A percentile compares a stretch with the other conserved stretches of the same genome.
phyloP scores from a whole-genome alignment of 2,888 invertebrate genomes.

The Drosophila lacicola region DNA sequence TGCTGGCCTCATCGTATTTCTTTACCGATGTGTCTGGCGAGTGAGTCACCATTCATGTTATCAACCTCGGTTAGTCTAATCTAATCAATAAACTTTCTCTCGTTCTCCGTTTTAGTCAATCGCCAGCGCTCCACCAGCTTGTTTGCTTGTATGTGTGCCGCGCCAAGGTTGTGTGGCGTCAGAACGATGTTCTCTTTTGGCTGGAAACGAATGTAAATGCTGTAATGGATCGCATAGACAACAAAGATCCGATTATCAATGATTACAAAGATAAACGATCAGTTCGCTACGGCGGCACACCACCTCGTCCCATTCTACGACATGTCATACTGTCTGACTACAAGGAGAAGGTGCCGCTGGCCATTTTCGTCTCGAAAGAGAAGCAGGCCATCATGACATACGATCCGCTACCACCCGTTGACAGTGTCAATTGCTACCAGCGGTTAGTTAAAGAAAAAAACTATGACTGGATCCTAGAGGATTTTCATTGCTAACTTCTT shows the following conservation, averaged over 20 bases:
- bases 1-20: slow-evolving; percentile 86
- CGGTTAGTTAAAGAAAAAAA: slow-evolving; percentile 78
- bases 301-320: slow-evolving; percentile 83
- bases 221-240: slow-evolving; percentile 88
- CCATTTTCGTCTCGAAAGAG: slow-evolving; percentile 83
- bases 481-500: background rate
- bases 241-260: slow-evolving; percentile 87
- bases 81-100: slow-evolving; percentile 20
- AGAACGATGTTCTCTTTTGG: slow-evolving; percentile 90
- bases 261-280: slow-evolving; percentile 87
- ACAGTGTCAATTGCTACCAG: slow-evolving; percentile 90
- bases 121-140: slow-evolving; percentile 89
- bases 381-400: slow-evolving; percentile 88
- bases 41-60: slow-evolving; percentile 53
- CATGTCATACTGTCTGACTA: slow-evolving; percentile 85
- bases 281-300: slow-evolving; percentile 78
- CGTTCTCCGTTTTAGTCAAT: slow-evolving; percentile 84
- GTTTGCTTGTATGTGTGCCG: slow-evolving; percentile 90
- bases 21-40: slow-evolving; percentile 80
- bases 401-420: slow-evolving; percentile 92
- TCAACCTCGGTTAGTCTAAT: slow-evolving; percentile 3
- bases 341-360: slow-evolving; percentile 85
- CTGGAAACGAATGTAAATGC: slow-evolving; percentile 90
- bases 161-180: slow-evolving; percentile 92
- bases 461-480: background rate